Evolutionary conservation across 2,797 vertebrate genomes (phyloP).

Genomic region (Mastacembelus armatus): DNA sequence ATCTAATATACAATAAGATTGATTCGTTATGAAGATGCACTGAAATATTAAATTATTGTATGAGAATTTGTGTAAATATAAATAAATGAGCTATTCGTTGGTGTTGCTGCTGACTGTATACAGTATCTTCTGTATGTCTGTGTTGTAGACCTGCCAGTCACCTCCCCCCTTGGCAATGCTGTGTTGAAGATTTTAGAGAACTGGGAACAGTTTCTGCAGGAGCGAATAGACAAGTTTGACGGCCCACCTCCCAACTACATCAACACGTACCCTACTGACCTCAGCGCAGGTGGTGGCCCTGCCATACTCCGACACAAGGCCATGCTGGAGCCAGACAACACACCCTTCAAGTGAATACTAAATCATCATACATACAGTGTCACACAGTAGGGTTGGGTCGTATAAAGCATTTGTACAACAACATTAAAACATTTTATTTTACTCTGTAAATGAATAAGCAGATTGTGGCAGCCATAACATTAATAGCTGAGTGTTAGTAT

Average conservation of each 20-base stretch:
- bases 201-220: constrained; percentile 95
- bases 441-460: too few species aligned
- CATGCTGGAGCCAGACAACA: constrained; percentile 98
- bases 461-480: too few species aligned
- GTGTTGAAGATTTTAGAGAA: constrained; percentile 96
- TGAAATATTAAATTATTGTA: not conserved
- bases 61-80: not conserved
- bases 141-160: constrained; percentile 93
- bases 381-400: not conserved
- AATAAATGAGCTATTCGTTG: not conserved
- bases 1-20: not conserved
- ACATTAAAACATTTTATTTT: too few species aligned
- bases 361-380: not conserved
- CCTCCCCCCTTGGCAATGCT: constrained; percentile 92
- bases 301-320: constrained; percentile 95
- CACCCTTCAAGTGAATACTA: constrained; percentile 93
- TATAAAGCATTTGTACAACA: not conserved
- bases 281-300: constrained; percentile 88
- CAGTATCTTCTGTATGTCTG: constrained; percentile 8
- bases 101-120: not conserved
- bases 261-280: constrained; percentile 91
- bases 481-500: too few species aligned
- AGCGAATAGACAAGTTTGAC: constrained; percentile 94
- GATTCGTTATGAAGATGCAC: not conserved
- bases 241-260: constrained; percentile 97